Base-by-base conservation (phyloP, 2,797 vertebrate genomes). In the Atherinosoma microstoma region DNA sequence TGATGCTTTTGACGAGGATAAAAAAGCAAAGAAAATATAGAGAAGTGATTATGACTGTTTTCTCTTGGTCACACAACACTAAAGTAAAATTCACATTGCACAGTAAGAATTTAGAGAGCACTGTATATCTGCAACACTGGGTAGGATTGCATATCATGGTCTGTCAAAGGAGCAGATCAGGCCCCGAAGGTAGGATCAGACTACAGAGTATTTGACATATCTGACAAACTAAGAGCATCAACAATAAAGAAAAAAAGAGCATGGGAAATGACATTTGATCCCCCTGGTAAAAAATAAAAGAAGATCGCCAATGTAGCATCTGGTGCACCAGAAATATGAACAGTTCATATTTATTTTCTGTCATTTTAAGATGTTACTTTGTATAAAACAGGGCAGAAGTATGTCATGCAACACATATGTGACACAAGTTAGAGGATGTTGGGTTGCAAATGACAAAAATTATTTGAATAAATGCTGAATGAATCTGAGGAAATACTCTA, bases 121-220 rank as follows among this genome's bases (percentile, higher is more conserved):
- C 7, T 20, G 1, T 32, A 32, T 3, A 32, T 32, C 32, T 32
- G 32, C 32, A 32, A 32, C 6, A 6, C 32, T 32, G 32, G 32
- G 32, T 32, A 32, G 32, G 32, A 32, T 32, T 32, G 32, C 32
- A 32, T 32, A 32, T 32, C 6, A 32, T 32, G 2, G 32, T 32
- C 1, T 32, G 32, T 34, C 51, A 69, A 29, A 27, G 20, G 11
- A 30, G 58, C 8, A 20, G 30, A 58, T 49, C 40, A 27, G 38
- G 16, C 6, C 32, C 32, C 47, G 24, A 40, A 72, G 53, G 53
- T 36, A 27, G 29, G 22, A 27, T 27, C 24, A 32, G 32, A 32
- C 32, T 32, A 32, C 32, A 32, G 32, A 45, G 59, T 42, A 20
- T 64, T 30, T 58, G 36, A 58, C 20, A 34, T 20, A 63, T 72